Percentiles rank a stretch among this genome's conserved stretches.
These are phyloP conservation scores for Ramphastos sulfuratus DNA, from an alignment of 2,113 vertebrate species.

Conservation along the genomic window DNA sequence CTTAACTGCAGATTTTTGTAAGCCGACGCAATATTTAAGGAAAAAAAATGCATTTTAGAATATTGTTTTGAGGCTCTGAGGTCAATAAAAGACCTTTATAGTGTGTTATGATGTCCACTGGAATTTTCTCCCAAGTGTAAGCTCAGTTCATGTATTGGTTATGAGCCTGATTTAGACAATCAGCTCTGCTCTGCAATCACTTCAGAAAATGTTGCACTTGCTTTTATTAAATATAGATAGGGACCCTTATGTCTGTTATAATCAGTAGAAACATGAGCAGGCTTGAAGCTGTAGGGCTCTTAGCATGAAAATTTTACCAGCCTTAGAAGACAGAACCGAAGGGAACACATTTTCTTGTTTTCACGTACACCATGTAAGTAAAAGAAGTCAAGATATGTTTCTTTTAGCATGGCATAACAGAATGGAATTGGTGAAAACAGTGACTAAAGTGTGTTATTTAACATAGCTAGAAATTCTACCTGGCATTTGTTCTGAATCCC, in stretches of 20 bases:
- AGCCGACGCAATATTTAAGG: background rate
- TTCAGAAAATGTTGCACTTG: conserved; percentile 48
- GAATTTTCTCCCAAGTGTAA: background rate
- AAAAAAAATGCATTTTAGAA: background rate
- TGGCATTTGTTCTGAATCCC: background rate
- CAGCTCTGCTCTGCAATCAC: conserved; percentile 29
- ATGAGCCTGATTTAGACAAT: conserved; percentile 46
- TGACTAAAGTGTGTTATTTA: conserved; percentile 15
- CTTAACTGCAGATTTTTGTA: background rate
- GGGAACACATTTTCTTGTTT: conserved; percentile 33
- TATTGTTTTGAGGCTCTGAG: background rate
- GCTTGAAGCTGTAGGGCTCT: conserved; percentile 47
- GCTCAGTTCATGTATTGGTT: conserved; percentile 39
- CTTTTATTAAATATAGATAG: conserved; percentile 74
- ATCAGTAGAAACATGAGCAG: conserved; percentile 62
- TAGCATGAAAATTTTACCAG: conserved; percentile 74
- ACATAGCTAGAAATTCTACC: conserved; percentile 2
- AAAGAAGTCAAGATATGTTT: conserved; percentile 23
- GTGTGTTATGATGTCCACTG: background rate
- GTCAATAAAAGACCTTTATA: background rate
- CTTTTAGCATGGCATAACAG: background rate
- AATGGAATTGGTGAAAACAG: background rate
- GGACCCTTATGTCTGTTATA: conserved; percentile 60
- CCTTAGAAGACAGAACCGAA: background rate
- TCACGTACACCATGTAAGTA: background rate